Evolutionary conservation across 2,888 invertebrate species (phyloP).

Genomic region (Ochropacha duplaris): DNA sequence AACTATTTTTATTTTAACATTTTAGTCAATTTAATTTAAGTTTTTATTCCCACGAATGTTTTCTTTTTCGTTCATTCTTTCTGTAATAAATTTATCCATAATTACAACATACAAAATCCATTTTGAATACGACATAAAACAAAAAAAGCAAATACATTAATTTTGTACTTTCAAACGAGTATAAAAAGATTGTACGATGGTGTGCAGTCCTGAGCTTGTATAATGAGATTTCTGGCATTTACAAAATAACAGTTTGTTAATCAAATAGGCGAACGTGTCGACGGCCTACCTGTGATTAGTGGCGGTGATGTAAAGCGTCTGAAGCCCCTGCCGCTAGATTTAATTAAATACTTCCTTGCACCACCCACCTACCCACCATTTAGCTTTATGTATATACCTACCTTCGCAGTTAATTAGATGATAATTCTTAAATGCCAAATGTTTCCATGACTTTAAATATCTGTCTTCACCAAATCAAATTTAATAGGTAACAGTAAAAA

Average conservation of each 20-base stretch:
- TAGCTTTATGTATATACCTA: slow-evolving; percentile 63
- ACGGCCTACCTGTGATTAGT: slow-evolving; percentile 77
- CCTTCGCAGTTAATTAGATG: slow-evolving; percentile 52
- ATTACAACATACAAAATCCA: too few species aligned
- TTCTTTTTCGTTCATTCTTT: too few species aligned
- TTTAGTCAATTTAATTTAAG: too few species aligned
- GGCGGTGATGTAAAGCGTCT: slow-evolving; percentile 67
- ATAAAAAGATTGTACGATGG: slow-evolving; percentile 7
- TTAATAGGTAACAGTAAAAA: slow-evolving; percentile 49
- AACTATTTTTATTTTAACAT: too few species aligned
- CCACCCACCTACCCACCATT: slow-evolving; percentile 68
- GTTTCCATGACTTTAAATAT: slow-evolving; percentile 18
- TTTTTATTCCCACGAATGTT: too few species aligned
- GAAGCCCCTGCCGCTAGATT: slow-evolving; percentile 67
- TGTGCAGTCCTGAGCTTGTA: slow-evolving; percentile 29
- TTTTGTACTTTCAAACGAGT: not conserved
- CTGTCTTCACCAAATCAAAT: not conserved
- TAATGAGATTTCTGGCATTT: slow-evolving; percentile 53
- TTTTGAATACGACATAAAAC: too few species aligned
- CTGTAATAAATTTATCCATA: too few species aligned
- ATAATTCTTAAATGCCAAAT: slow-evolving; percentile 34
- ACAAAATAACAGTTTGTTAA: slow-evolving; percentile 61
- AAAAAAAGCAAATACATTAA: not conserved
- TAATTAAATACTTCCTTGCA: slow-evolving; percentile 78
- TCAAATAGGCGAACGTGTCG: slow-evolving; percentile 68